Conservation (phyloP, 2,113 vertebrate species). For the Ascaphus truei region DNA sequence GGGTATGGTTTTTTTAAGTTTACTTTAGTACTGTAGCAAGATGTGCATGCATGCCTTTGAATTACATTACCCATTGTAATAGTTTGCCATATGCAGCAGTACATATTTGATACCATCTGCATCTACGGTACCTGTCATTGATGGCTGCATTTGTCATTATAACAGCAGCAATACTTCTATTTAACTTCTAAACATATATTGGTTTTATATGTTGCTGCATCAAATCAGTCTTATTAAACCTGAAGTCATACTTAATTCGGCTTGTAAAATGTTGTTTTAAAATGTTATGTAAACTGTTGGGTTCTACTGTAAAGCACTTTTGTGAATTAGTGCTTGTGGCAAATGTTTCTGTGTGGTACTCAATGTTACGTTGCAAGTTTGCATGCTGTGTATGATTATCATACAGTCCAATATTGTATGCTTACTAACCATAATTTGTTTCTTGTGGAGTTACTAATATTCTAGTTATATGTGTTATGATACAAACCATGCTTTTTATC, state of each 20-base stretch:
- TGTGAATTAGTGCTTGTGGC: constrained; percentile 1
- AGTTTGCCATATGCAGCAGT: constrained; percentile 15
- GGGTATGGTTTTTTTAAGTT: constrained; percentile 89
- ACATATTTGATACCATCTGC: no score
- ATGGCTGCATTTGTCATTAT: no score
- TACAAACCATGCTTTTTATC: neutral
- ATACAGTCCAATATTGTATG: constrained; percentile 1
- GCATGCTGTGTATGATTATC: constrained; percentile 34
- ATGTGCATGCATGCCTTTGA: constrained; percentile 62
- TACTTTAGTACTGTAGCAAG: constrained; percentile 69
- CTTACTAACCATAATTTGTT: constrained; percentile 16
- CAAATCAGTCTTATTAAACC: no score
- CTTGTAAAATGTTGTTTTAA: no score
- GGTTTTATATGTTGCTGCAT: no score
- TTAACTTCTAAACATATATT: no score
- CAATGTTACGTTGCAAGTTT: constrained; percentile 5
- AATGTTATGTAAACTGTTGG: neutral
- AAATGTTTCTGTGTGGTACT: constrained; percentile 16
- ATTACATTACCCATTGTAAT: neutral
- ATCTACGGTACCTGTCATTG: no score
- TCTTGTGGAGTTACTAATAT: constrained; percentile 25
- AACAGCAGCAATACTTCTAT: no score
- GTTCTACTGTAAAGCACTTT: neutral
- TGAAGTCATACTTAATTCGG: no score
- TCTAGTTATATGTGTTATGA: neutral